These are phyloP conservation scores for Syngnathus acus DNA, from an alignment of 2,797 vertebrate genomes.

Conservation along the genomic window DNA sequence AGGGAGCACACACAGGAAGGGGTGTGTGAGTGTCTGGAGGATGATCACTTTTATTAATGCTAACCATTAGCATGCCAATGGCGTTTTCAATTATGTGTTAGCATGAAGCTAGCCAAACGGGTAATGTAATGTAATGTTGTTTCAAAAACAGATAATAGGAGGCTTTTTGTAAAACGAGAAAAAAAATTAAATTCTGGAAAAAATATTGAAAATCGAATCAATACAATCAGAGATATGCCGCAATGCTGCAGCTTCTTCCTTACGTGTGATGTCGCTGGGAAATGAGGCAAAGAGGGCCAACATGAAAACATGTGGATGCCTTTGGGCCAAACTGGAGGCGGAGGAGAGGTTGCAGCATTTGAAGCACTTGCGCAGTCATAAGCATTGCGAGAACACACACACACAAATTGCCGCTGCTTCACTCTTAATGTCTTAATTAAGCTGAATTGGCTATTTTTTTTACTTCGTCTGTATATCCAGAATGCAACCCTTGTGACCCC, in stretches of 20 bases:
- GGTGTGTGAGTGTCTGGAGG: constrained; percentile 36
- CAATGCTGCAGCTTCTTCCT: constrained; percentile 11
- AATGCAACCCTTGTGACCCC: constrained; percentile 30
- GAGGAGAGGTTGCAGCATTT: constrained; percentile 19
- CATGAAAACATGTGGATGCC: constrained; percentile 52
- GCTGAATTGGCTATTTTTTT: constrained; percentile 27
- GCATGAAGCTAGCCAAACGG: too few relatives aligned
- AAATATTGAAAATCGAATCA: too few relatives aligned
- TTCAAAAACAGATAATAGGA: too few relatives aligned
- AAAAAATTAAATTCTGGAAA: too few relatives aligned
- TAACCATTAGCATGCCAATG: too few relatives aligned
- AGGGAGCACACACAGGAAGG: constrained; percentile 28
- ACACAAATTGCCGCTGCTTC: constrained; percentile 4
- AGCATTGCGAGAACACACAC: constrained; percentile 12
- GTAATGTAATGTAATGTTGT: too few relatives aligned
- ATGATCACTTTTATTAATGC: background rate
- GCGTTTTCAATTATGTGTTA: too few relatives aligned
- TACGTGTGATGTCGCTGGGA: constrained; percentile 32
- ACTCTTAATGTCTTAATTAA: background rate
- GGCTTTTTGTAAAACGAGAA: too few relatives aligned
- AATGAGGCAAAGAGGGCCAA: constrained; percentile 35
- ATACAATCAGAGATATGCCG: too few relatives aligned
- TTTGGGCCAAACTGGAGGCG: constrained; percentile 18
- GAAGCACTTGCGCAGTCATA: constrained; percentile 20
- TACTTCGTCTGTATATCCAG: constrained; percentile 11